phyloP scores from a whole-genome alignment of 2,888 invertebrate genomes.

The Thecophora atra region DNA sequence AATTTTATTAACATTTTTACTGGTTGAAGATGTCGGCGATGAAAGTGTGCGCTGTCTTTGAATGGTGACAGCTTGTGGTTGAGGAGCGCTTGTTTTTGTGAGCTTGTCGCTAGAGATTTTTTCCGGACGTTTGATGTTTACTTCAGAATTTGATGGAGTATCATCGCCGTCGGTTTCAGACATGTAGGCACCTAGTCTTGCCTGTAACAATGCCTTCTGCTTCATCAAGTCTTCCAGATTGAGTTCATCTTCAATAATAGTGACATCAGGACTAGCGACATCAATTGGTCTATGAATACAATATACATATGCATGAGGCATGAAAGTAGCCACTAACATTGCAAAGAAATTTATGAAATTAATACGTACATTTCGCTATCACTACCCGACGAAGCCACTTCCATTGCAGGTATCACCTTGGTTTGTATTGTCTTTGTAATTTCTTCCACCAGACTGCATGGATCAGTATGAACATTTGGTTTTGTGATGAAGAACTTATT shows the following conservation, averaged over 20 bases:
- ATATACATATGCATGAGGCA: too few species aligned
- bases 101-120: not conserved
- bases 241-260: conserved; percentile 83
- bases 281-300: conserved; percentile 69
- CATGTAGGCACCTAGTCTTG: conserved; percentile 78
- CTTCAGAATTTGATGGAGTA: conserved; percentile 50
- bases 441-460: conserved; percentile 67
- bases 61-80: conserved; percentile 11
- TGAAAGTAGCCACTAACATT: not conserved
- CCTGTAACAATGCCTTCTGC: conserved; percentile 85
- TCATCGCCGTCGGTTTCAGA: conserved; percentile 75
- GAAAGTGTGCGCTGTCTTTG: conserved; percentile 38
- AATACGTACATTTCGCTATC: conserved; percentile 69
- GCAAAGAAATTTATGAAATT: not conserved
- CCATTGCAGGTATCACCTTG: conserved; percentile 67
- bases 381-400: conserved; percentile 75
- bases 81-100: not conserved
- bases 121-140: conserved; percentile 8
- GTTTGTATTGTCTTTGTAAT: conserved; percentile 66
- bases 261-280: conserved; percentile 77
- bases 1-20: conserved; percentile 66
- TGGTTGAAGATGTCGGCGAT: conserved; percentile 52
- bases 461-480: conserved; percentile 65
- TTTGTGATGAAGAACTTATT: conserved; percentile 56
- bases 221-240: conserved; percentile 90